Evolutionary conservation across 2,113 vertebrate species (phyloP), one percentile per base, ranked within the genome.

Genomic region (Cheirogaleus medius): DNA sequence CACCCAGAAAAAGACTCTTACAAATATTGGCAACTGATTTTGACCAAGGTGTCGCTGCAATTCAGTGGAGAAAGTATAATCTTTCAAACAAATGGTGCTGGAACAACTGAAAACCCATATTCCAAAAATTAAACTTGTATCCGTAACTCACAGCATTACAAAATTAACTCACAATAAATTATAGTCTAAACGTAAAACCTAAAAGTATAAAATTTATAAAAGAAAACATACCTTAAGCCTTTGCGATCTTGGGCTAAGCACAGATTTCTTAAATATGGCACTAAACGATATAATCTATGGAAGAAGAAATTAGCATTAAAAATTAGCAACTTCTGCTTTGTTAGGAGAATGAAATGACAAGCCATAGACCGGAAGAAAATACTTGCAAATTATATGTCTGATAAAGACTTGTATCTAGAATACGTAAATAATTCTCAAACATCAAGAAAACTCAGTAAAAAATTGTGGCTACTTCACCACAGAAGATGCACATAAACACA

Each of bases 401-500:
- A 14, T 3, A 6, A 47, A 54, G 6, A 6, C 32, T 39, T 29
- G 15, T 8, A 1, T 60, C 37, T n/a, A 10, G 39, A 76, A 66
- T 15, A 32, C 5, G 18, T 8, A 20, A 42, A 39, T 52, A 66
- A 32, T 47, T 3, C 29, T 42, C 54, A 5, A 14, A 42, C 15
- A 32, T 42, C 49, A 44, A 52, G 13, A 69, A 7, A 20, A 13
- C 6, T 47, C 29, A 1, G 1, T 34, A 60, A 20, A 52, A 60
- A 32, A 37, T 3, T 0, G 21, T 6, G 6, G 15, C 34, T 3
- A 4, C 14, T 25, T 68, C 21, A 3, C 21, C 8, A 14, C 0
- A n/a, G 23, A 39, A 37, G 69, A 13, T 6, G 47, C 60, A 29
- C 6, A 49, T 23, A 34, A 42, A 81, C 21, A 39, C 13, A 1